Conservation (phyloP, 30 jellyfish, hydroid and myxozoan species). For the Sanderia malayensis region DNA sequence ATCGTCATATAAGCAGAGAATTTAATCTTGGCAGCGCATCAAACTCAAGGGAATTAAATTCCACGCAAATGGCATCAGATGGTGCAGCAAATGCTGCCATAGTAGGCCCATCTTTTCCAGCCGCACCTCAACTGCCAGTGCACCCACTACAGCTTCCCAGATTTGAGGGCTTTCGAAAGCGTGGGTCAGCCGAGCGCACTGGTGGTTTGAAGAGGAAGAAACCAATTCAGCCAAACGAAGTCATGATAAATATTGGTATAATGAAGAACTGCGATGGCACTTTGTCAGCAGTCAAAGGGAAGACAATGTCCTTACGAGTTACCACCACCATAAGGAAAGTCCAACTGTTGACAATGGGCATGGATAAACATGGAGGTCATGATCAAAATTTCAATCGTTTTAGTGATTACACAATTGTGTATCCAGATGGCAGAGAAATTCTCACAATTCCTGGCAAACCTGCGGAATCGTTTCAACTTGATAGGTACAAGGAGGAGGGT, state of each 20-base stretch:
- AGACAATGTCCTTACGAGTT: not conserved
- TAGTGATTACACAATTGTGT: not conserved
- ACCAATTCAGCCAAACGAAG: not conserved
- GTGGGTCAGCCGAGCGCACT: not conserved
- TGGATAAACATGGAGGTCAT: not conserved
- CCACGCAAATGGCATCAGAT: no score
- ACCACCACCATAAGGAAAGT: not conserved
- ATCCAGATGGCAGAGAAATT: not conserved
- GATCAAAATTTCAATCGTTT: not conserved
- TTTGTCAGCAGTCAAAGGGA: not conserved
- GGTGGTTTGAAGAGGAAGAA: not conserved
- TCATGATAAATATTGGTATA: not conserved
- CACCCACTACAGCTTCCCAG: not conserved
- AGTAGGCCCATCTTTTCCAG: not conserved
- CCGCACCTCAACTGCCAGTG: not conserved
- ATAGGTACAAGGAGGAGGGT: not conserved
- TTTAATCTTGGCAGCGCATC: no score
- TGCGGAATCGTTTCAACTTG: not conserved
- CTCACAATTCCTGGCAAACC: not conserved
- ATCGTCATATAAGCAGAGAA: no score
- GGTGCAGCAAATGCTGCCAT: not conserved
- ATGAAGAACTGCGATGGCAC: slow-evolving; percentile 1
- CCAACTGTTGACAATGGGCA: not conserved
- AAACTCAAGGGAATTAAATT: no score
- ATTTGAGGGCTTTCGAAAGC: not conserved